Evolutionary conservation across 2,888 invertebrate genomes (phyloP).

Genomic region (Drosophila formosana): DNA sequence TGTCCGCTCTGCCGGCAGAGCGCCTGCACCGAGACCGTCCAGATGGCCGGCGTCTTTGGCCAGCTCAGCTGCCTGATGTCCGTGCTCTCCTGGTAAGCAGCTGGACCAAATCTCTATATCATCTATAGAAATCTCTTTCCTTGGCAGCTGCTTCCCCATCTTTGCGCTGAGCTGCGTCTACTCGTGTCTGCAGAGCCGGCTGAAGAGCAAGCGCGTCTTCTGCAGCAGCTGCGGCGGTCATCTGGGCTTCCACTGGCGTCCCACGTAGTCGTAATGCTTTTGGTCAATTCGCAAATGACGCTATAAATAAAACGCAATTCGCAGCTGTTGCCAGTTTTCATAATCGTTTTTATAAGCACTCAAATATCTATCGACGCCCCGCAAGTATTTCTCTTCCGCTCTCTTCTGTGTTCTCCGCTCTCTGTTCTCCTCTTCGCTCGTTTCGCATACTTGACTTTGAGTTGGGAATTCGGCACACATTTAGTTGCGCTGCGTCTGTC

Average conservation of each 20-base stretch:
- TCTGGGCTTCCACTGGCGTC: slow-evolving; percentile 82
- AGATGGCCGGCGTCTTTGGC: slow-evolving; percentile 77
- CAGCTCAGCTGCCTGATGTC: slow-evolving; percentile 79
- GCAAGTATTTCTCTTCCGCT: slow-evolving; percentile 8
- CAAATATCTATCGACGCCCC: slow-evolving; percentile 44
- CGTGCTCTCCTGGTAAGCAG: slow-evolving; percentile 71
- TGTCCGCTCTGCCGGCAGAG: slow-evolving; percentile 81
- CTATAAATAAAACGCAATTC: slow-evolving; percentile 62
- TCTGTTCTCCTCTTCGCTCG: neutral
- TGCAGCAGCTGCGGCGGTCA: slow-evolving; percentile 84
- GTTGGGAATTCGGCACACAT: slow-evolving; percentile 12
- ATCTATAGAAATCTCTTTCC: neutral
- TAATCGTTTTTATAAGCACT: slow-evolving; percentile 26
- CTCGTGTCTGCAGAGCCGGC: slow-evolving; percentile 79
- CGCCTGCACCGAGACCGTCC: slow-evolving; percentile 77
- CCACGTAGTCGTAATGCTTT: slow-evolving; percentile 52
- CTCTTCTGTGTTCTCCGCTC: neutral
- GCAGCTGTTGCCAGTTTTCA: slow-evolving; percentile 66
- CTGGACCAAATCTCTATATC: neutral
- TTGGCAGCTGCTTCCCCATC: slow-evolving; percentile 83
- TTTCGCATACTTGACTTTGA: slow-evolving; percentile 7
- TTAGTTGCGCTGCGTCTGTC: slow-evolving; percentile 54
- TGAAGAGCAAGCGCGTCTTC: slow-evolving; percentile 81
- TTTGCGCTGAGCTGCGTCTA: slow-evolving; percentile 82
- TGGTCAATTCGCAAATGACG: slow-evolving; percentile 27